Evolutionary conservation across 2,113 vertebrate species (phyloP).

Genomic region (Athene noctua): DNA sequence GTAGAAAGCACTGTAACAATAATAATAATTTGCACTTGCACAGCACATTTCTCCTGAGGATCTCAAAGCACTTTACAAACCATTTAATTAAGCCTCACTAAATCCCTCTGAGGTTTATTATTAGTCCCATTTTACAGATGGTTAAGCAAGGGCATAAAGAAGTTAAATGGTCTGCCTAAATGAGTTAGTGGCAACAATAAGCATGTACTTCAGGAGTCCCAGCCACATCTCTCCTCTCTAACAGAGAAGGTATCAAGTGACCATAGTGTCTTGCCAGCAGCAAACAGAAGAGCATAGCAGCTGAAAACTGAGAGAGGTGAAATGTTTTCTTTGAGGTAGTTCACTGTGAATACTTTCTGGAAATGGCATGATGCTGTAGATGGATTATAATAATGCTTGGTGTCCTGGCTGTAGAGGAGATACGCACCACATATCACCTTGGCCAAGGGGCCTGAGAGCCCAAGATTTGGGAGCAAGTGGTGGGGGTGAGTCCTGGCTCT

Average conservation of each 20-base stretch:
- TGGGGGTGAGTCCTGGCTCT: neutral
- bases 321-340: neutral
- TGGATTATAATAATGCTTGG: rapidly evolving
- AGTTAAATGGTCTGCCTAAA: conserved; percentile 63
- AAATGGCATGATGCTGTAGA: neutral
- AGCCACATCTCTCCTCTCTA: neutral
- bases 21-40: conserved; percentile 65
- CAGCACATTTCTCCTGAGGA: conserved; percentile 63
- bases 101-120: conserved; percentile 63
- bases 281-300: neutral
- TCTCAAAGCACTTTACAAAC: conserved; percentile 67
- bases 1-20: conserved; percentile 57
- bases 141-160: conserved; percentile 66
- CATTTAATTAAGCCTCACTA: conserved; percentile 65
- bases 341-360: neutral
- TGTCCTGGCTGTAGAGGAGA: neutral
- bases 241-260: neutral
- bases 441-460: neutral
- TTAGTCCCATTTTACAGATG: conserved; percentile 68
- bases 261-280: neutral
- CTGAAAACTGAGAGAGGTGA: neutral
- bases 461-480: neutral
- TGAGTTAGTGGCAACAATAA: conserved; percentile 52
- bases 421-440: no score
- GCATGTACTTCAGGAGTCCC: neutral